Conservation (phyloP, 1,140 invertebrate species). For the Diachasmimorpha longicaudata region DNA sequence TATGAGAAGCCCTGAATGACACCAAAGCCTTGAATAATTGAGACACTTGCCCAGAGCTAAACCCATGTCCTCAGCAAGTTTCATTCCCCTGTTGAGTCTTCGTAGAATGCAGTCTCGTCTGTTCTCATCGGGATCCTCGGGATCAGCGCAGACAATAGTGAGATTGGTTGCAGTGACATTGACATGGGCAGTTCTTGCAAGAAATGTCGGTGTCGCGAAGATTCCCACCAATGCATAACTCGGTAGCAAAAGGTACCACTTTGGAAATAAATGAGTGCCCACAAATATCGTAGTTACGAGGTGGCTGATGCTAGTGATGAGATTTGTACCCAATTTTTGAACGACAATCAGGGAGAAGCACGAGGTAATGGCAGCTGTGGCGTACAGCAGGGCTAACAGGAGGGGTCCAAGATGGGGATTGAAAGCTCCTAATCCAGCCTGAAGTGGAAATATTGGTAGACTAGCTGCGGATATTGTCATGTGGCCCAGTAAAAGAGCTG, state of each 20-base stretch:
- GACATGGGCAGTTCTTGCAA: slow-evolving; percentile 66
- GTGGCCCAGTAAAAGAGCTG: slow-evolving; percentile 66
- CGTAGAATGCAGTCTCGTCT: slow-evolving; percentile 52
- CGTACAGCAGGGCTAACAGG: slow-evolving; percentile 63
- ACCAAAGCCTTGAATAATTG: background rate
- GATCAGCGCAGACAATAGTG: slow-evolving; percentile 64
- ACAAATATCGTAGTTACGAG: slow-evolving; percentile 65
- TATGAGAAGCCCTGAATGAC: background rate
- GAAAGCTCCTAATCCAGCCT: slow-evolving; percentile 56
- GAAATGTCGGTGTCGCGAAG: slow-evolving; percentile 63
- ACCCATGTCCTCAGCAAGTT: slow-evolving; percentile 53
- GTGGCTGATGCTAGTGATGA: slow-evolving; percentile 62
- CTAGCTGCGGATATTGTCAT: slow-evolving; percentile 69
- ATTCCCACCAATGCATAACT: slow-evolving; percentile 69
- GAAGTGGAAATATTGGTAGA: slow-evolving; percentile 68
- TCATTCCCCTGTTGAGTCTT: slow-evolving; percentile 50
- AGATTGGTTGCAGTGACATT: slow-evolving; percentile 67
- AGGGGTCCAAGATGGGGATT: slow-evolving; percentile 63
- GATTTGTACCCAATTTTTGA: slow-evolving; percentile 64
- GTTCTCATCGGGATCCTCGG: slow-evolving; percentile 63
- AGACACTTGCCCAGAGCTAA: slow-evolving; percentile 45
- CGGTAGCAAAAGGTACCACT: slow-evolving; percentile 67
- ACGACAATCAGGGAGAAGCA: slow-evolving; percentile 65
- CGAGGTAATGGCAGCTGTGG: slow-evolving; percentile 64
- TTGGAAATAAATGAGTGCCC: slow-evolving; percentile 67